A percentile compares a stretch with the other conserved stretches of the same genome.
Evolutionary conservation across 2,888 invertebrate species (phyloP).

Genomic region (Clostera curtula): DNA sequence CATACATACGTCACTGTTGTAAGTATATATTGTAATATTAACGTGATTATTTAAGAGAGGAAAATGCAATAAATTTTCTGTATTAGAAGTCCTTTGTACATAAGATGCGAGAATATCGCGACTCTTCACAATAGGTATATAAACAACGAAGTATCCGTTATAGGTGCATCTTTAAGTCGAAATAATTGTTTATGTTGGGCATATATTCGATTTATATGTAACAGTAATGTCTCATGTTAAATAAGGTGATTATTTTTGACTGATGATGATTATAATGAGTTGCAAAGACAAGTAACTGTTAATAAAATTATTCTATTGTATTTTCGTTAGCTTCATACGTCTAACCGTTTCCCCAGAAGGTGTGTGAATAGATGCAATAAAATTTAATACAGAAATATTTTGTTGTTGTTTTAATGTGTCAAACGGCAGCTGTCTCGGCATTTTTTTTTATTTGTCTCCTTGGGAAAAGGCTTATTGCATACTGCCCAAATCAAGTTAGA

Average conservation of each 20-base stretch:
- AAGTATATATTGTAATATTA: constrained; percentile 65
- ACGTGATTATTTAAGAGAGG: constrained; percentile 61
- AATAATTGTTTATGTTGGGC: background rate
- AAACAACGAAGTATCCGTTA: constrained; percentile 38
- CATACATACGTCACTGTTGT: constrained; percentile 71
- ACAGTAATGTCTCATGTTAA: constrained; percentile 10
- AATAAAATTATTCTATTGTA: constrained; percentile 22
- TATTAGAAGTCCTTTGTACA: constrained; percentile 63
- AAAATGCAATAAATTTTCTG: constrained; percentile 70
- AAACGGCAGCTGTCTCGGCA: too few relatives aligned
- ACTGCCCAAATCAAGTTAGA: too few relatives aligned
- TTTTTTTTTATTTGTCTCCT: too few relatives aligned
- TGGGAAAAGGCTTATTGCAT: too few relatives aligned
- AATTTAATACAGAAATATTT: constrained; percentile 71
- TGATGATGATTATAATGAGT: constrained; percentile 16
- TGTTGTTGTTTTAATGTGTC: constrained; percentile 25
- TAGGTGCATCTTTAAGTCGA: constrained; percentile 1
- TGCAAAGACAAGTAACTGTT: constrained; percentile 17
- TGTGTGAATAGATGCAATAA: constrained; percentile 79
- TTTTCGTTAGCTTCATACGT: constrained; percentile 51
- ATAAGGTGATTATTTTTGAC: constrained; percentile 13
- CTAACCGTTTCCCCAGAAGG: constrained; percentile 59
- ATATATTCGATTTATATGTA: constrained; percentile 4
- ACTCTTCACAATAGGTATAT: constrained; percentile 32
- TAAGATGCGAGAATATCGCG: constrained; percentile 45